Percentiles rank a stretch among this genome's conserved stretches.
phyloP scores from a whole-genome alignment of 2,113 vertebrate species.

The Entomyzon cyanotis region DNA sequence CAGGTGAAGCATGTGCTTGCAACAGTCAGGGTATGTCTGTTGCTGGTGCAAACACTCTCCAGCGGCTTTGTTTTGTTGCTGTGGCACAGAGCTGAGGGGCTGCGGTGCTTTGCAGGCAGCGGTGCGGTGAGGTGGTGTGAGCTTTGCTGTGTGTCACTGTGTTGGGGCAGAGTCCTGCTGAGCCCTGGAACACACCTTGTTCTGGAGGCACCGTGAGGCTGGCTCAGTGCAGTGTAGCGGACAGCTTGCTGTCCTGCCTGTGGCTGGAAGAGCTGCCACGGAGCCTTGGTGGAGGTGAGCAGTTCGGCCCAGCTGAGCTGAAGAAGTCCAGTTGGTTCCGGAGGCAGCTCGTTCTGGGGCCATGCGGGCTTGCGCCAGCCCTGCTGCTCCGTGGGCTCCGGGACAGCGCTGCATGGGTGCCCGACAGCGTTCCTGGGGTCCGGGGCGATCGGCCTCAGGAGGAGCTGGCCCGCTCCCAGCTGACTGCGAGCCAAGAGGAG shows the following conservation, averaged over 20 bases:
- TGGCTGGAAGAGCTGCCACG: too few species aligned
- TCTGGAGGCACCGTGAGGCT: too few species aligned
- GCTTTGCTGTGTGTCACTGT: not conserved
- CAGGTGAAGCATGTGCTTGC: accelerated
- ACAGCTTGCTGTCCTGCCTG: not conserved
- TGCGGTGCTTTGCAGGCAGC: accelerated
- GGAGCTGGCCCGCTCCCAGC: not conserved
- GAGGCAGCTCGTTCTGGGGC: accelerated
- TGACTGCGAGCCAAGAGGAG: not conserved
- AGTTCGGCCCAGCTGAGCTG: accelerated
- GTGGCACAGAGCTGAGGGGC: not conserved
- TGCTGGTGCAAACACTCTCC: not conserved
- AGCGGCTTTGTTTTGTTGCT: not conserved
- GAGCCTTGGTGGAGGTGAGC: accelerated
- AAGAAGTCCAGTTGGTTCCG: accelerated
- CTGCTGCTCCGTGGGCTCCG: accelerated
- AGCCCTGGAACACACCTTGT: accelerated
- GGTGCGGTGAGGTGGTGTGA: accelerated
- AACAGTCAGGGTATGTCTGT: not conserved
- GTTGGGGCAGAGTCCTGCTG: too few species aligned
- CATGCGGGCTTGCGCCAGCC: accelerated
- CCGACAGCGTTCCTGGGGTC: not conserved
- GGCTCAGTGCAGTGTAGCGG: not conserved
- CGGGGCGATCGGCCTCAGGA: not conserved
- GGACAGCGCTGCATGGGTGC: accelerated